A percentile compares a stretch with the other conserved stretches of the same genome.
These are phyloP conservation scores for Sarcoramphus papa DNA, from an alignment of 2,797 vertebrate genomes.

Conservation along the genomic window DNA sequence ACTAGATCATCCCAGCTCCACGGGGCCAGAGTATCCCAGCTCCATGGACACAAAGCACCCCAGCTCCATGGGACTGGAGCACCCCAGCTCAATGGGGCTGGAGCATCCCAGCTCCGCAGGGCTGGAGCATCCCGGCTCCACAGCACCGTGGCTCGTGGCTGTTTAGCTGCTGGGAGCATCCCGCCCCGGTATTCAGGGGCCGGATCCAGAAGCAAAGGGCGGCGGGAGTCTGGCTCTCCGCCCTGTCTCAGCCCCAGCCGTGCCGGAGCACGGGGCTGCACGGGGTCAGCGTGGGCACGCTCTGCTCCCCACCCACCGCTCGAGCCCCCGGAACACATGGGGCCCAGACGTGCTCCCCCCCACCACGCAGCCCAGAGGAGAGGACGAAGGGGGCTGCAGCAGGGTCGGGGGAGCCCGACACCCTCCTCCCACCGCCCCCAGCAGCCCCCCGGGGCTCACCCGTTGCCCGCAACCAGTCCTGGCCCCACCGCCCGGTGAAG, in stretches of 20 bases:
- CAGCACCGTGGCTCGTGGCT: background rate
- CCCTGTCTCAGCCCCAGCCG: background rate
- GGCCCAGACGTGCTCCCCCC: background rate
- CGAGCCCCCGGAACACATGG: background rate
- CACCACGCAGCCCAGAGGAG: accelerated
- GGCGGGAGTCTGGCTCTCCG: background rate
- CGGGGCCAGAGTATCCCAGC: accelerated
- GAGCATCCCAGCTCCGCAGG: background rate
- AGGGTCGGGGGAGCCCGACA: accelerated
- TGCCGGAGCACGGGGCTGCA: background rate
- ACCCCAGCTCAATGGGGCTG: background rate
- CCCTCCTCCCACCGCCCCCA: background rate
- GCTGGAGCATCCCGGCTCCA: background rate
- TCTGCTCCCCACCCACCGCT: background rate
- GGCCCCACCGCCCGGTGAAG: constrained; percentile 75
- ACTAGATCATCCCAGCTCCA: background rate
- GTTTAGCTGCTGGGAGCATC: background rate
- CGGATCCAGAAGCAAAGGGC: background rate
- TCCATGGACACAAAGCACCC: background rate
- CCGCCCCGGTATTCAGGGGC: background rate
- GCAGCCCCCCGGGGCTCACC: constrained; percentile 38
- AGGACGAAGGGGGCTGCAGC: background rate
- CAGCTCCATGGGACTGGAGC: too few relatives aligned
- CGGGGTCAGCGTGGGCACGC: accelerated
- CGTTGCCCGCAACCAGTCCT: constrained; percentile 80